Conservation (phyloP, 2,888 invertebrate species). For the Vanessa cardui region DNA sequence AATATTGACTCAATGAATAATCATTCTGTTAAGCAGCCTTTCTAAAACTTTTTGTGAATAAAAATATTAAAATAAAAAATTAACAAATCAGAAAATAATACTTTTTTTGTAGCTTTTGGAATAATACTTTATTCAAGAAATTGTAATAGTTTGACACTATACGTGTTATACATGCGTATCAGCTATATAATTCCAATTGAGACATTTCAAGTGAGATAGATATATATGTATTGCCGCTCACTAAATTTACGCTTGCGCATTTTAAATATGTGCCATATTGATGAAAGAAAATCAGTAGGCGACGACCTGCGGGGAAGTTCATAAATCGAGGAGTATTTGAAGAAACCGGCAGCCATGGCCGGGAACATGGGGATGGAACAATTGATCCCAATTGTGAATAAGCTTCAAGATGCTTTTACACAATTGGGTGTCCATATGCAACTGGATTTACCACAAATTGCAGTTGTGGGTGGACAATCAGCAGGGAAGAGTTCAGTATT, state of each 20-base stretch:
- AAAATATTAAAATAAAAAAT: no score
- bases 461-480: slow-evolving; percentile 99
- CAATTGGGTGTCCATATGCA: slow-evolving; percentile 98
- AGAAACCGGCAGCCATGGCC: slow-evolving; percentile 82
- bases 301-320: slow-evolving; percentile 76
- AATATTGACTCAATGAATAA: no score
- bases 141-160: no score
- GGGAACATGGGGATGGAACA: slow-evolving; percentile 97
- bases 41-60: no score
- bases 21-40: no score
- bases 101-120: no score
- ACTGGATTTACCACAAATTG: slow-evolving; percentile 99
- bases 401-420: slow-evolving; percentile 99
- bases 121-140: no score
- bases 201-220: slow-evolving; percentile 32
- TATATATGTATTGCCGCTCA: slow-evolving; percentile 46
- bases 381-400: slow-evolving; percentile 99
- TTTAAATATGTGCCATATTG: slow-evolving; percentile 64
- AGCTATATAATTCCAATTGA: neutral
- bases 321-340: slow-evolving; percentile 68
- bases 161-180: neutral
- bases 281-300: slow-evolving; percentile 77
- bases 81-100: no score
- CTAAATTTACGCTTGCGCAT: slow-evolving; percentile 68
- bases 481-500: slow-evolving; percentile 99